Conservation (phyloP, 2,113 vertebrate species). For the Malaclemys terrapin region DNA sequence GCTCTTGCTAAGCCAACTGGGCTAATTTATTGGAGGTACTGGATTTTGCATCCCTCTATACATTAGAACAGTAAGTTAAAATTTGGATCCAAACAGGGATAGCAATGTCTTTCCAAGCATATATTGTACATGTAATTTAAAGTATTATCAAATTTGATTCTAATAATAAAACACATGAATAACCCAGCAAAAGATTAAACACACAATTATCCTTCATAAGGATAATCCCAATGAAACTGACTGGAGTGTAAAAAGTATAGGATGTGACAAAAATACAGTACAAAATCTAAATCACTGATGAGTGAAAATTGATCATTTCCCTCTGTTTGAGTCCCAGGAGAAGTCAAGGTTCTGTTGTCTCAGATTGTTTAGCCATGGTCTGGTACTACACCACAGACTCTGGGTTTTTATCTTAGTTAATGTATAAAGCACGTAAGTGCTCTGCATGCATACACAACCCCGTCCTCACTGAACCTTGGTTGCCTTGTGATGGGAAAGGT, state of each 20-base stretch:
- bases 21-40: not conserved
- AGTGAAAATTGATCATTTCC: not conserved
- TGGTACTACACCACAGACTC: not conserved
- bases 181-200: not conserved
- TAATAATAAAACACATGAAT: not conserved
- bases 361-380: not conserved
- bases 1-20: not conserved
- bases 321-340: not conserved
- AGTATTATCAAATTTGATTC: slow-evolving; percentile 5
- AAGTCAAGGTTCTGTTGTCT: accelerated
- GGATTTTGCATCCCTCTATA: not conserved
- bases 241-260: not conserved
- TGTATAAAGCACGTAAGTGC: not conserved
- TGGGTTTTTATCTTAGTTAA: not conserved
- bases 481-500: not conserved
- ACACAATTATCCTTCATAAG: slow-evolving; percentile 13
- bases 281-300: not conserved
- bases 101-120: accelerated
- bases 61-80: not conserved
- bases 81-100: not conserved
- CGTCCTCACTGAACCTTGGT: not conserved
- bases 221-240: not conserved
- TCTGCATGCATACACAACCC: not conserved
- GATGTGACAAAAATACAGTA: not conserved
- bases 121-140: slow-evolving; percentile 2